Evolutionary conservation across 2,113 vertebrate species (phyloP).

Genomic region (Urocynchramus pylzowi): DNA sequence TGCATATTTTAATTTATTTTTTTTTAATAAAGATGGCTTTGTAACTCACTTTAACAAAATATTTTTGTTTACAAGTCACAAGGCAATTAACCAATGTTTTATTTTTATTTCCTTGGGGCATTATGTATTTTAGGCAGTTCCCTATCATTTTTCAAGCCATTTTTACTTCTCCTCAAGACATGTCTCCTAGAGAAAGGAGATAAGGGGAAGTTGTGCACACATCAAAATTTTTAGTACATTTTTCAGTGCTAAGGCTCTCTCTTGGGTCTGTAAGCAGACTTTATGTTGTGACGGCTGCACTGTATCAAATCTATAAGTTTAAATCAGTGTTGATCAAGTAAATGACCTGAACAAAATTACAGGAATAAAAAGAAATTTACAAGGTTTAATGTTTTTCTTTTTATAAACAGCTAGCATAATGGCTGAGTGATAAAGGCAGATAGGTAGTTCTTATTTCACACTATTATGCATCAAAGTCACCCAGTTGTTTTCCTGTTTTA

Average conservation of each 20-base stretch:
- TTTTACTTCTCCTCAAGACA: not conserved
- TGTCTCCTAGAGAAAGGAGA: not conserved
- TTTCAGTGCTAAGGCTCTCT: not conserved
- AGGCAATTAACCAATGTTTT: not conserved
- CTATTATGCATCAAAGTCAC: not conserved
- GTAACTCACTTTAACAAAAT: not conserved
- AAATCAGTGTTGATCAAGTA: not conserved
- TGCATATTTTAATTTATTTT: not conserved
- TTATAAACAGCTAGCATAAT: not conserved
- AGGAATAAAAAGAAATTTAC: not conserved
- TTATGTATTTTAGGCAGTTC: not conserved
- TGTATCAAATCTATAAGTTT: not conserved
- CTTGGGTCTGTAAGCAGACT: not conserved
- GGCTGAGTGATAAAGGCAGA: not conserved
- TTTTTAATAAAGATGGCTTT: not conserved
- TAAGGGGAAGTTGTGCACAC: not conserved
- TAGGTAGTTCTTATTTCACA: not conserved
- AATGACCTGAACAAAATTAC: not conserved
- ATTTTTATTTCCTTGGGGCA: not conserved
- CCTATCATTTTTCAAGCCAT: not conserved
- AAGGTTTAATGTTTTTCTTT: not conserved
- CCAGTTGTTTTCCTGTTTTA: not conserved
- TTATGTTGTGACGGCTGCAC: not conserved
- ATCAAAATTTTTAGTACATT: not conserved
- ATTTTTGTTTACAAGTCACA: not conserved